Conservation (phyloP, 2,797 vertebrate species). For the Rhincodon typus region DNA sequence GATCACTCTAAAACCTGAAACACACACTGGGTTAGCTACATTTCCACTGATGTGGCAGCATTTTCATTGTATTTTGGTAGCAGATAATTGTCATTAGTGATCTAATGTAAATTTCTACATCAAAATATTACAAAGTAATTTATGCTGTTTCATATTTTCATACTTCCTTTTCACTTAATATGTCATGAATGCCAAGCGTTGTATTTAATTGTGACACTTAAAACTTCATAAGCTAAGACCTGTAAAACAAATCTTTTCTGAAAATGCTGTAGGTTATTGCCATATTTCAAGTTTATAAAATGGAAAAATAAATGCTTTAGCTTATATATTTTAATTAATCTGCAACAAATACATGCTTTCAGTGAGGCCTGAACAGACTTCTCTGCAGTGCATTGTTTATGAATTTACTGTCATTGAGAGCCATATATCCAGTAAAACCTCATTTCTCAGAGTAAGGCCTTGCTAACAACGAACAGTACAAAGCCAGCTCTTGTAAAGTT, state of each 20-base stretch:
- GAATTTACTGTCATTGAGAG: background rate
- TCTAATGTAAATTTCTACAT: background rate
- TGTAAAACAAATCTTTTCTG: background rate
- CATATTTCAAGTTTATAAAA: background rate
- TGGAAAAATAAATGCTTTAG: background rate
- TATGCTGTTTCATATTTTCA: background rate
- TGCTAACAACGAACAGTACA: background rate
- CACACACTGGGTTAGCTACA: background rate
- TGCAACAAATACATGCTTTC: background rate
- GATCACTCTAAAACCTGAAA: background rate
- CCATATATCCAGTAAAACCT: background rate
- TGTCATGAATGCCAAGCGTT: background rate
- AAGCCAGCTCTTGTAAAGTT: background rate
- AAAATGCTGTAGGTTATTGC: background rate
- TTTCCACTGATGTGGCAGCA: background rate
- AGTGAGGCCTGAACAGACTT: background rate
- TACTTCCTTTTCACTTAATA: background rate
- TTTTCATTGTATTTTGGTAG: background rate
- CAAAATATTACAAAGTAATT: background rate
- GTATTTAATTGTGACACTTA: background rate
- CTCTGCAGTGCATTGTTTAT: too few species aligned
- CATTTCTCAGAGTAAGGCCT: background rate
- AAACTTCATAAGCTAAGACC: background rate
- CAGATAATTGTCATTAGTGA: background rate
- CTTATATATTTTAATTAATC: background rate